Base-by-base conservation (phyloP, 2,888 invertebrate genomes). In the Monoplex corrugatus region DNA sequence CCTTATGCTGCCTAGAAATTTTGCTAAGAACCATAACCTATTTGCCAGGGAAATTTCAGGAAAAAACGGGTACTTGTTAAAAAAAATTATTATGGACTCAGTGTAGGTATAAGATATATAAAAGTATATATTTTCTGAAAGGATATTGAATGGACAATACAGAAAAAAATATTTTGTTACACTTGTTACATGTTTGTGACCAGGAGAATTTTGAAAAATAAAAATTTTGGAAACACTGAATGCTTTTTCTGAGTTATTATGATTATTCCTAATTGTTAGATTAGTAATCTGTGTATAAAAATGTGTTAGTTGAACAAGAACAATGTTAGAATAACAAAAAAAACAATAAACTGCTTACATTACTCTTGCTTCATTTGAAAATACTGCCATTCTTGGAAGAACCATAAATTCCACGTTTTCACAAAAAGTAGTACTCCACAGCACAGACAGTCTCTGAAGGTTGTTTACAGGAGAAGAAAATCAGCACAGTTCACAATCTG, bases 61-160 rank as follows among this genome's bases (percentile, higher is more conserved):
- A 23, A n/a, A 10, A 10, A 68, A 68, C 13, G n/a, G n/a, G n/a
- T n/a, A n/a, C n/a, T n/a, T n/a, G n/a, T n/a, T n/a, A n/a, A n/a
- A n/a, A 72, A 72, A 72, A 72, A 1, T 35, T 72, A 35, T 35
- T 72, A 35, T 72, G 72, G 35, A 19, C 35, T 35, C 5, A 35
- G 35, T 72, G 32, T 10, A 35, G 32, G 10, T 35, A 10, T 35
- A 10, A 72, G 19, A 13, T n/a, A 19, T 23, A 68, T 68, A 68
- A 68, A 68, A 68, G 63, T 68, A 68, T 68, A 68, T 68, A 72
- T 38, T 32, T 38, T 72, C 32, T 72, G 72, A 72, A 38, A 72
- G 72, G 8, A 0, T 8, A 72, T 35, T 72, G 35, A 72, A 72
- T 32, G 19, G 35, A 72, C 35, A 72, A 72, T 38, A 72, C 72